Evolutionary conservation across 1,140 invertebrate genomes (phyloP), one percentile per base, ranked within the genome.

Genomic region (Protaetia brevitarsis): DNA sequence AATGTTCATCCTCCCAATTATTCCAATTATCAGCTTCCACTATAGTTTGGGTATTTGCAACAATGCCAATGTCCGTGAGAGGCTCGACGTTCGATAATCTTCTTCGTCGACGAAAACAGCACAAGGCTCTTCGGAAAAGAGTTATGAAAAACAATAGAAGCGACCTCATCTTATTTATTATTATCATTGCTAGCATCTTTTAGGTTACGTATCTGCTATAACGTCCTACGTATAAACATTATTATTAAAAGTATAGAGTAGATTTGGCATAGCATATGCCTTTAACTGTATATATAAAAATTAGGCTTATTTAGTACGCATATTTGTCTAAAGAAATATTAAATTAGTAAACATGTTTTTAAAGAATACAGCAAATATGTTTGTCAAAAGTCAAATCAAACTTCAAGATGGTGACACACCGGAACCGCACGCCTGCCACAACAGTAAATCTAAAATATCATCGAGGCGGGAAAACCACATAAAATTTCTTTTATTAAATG

Each of bases 31-130:
- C 64, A 6, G 21, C 13, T 2, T 71, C 69, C n/a, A 62, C 58
- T n/a, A 68, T 29, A 7, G 29, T n/a, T 19, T 68, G 66, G 16
- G 73, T 69, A 66, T 78, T 82, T 2, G 82, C 77, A 36, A 84
- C 72, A 19, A 83, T 78, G 23, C 81, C 81, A 10, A 85, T 76
- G 4, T 78, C 73, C 1, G 83, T 82, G 45, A 85, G 73, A 0
- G 82, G 83, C 21, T 83, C 79, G 66, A 84, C 83, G 60, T 77
- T 80, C 2, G 80, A 83, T 2, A 77, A 78, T 68, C 80, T 76
- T 73, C 82, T 76, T 70, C 82, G 73, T 58, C 81, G 75, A 29
- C 82, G 77, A 29, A 85, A 77, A 72, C 83, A 85, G 69, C 83
- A 84, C 73, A 85, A 77, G 0, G 83, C 82, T 21, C 81, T 76